Evolutionary conservation across 2,797 vertebrate genomes (phyloP).

Genomic region (Chlorospingus flavigularis): DNA sequence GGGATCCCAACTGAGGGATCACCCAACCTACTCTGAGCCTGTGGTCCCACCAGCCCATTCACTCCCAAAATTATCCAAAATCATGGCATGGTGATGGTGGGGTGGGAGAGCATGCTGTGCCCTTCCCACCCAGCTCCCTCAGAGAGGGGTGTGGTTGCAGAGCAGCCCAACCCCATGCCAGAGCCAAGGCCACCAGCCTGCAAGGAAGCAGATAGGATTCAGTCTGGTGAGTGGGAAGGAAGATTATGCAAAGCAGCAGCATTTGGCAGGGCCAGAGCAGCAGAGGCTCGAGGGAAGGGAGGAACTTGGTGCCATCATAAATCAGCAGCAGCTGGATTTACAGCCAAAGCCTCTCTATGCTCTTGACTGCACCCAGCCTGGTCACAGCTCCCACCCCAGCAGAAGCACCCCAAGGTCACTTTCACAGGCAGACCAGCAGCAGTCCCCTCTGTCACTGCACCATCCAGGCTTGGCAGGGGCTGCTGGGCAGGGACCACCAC

Average conservation of each 20-base stretch:
- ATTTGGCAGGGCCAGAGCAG: background rate
- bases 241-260: constrained; percentile 21
- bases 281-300: background rate
- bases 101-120: background rate
- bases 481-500: background rate
- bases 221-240: background rate
- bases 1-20: background rate
- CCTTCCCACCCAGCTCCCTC: background rate
- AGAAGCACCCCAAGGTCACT: background rate
- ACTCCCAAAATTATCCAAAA: background rate
- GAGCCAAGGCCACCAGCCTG: background rate
- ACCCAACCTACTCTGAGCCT: fast-evolving
- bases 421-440: background rate
- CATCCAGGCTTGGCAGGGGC: fast-evolving
- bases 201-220: constrained; percentile 23
- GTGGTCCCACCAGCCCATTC: background rate
- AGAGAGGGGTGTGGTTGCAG: background rate
- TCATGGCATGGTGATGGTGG: fast-evolving
- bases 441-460: background rate
- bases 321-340: background rate
- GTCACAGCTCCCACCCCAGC: background rate
- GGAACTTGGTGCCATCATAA: background rate
- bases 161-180: background rate
- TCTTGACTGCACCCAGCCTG: background rate
- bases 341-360: background rate